Evolutionary conservation across 2,113 vertebrate genomes (phyloP).

Genomic region (Micronycteris hirsuta): DNA sequence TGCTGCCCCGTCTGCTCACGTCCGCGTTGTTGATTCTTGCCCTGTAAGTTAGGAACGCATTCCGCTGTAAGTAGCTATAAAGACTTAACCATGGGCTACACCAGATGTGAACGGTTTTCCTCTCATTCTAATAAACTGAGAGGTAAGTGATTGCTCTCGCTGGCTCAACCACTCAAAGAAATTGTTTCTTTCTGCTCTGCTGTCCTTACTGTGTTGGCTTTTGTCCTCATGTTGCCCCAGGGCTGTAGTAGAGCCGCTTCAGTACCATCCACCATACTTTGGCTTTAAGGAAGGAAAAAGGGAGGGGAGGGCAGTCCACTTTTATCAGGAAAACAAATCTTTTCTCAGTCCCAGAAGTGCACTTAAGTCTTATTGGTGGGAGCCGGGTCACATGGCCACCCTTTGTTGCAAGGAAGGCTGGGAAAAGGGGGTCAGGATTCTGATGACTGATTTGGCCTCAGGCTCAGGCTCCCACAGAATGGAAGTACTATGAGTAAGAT

Average conservation of each 20-base stretch:
- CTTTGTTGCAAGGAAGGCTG: background rate
- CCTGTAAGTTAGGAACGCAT: background rate
- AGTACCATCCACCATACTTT: background rate
- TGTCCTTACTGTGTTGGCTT: background rate
- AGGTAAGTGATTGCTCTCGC: background rate
- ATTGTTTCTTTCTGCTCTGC: background rate
- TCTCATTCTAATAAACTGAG: background rate
- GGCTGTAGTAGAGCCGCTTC: accelerated
- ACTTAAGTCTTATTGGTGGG: background rate
- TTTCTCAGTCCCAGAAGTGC: background rate
- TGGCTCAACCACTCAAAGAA: background rate
- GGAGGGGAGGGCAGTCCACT: background rate
- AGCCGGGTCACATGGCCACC: background rate
- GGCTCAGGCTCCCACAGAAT: background rate
- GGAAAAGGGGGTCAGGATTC: background rate
- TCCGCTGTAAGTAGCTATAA: background rate
- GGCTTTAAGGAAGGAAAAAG: background rate
- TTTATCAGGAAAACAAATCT: background rate
- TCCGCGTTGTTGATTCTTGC: background rate
- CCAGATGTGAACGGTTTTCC: accelerated
- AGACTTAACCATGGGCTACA: accelerated
- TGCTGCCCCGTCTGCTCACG: accelerated
- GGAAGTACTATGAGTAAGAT: accelerated
- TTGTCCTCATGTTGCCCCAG: accelerated
- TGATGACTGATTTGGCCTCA: background rate